Evolutionary conservation across 2,797 vertebrate species (phyloP).

Genomic region (Lagocephalus sceleratus): DNA sequence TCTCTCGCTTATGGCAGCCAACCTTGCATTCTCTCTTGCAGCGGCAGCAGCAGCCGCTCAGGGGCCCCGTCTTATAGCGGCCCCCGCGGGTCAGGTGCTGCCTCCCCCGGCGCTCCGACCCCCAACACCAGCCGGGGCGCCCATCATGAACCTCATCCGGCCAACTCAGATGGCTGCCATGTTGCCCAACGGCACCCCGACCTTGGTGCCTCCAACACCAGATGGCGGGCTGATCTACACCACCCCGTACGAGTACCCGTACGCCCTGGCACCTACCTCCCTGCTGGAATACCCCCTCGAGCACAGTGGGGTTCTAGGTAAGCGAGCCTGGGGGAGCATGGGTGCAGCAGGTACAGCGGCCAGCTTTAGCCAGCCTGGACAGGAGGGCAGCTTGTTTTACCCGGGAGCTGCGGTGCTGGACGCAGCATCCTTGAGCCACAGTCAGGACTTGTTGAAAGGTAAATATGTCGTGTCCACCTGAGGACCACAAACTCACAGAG

Average conservation of each 20-base stretch:
- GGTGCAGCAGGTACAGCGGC: conserved; percentile 57
- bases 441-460: conserved; percentile 84
- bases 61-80: conserved; percentile 79
- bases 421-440: conserved; percentile 72
- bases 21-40: conserved; percentile 87
- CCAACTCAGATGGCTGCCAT: conserved; percentile 81
- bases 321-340: conserved; percentile 77
- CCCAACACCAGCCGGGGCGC: conserved; percentile 71
- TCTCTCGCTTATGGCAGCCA: conserved; percentile 79
- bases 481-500: conserved; percentile 63
- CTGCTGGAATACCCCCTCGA: conserved; percentile 86
- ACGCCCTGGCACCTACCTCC: conserved; percentile 83
- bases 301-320: conserved; percentile 85
- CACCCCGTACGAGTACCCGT: conserved; percentile 82
- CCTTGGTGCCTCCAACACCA: conserved; percentile 78
- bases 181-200: conserved; percentile 80
- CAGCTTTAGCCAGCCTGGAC: conserved; percentile 73
- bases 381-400: conserved; percentile 79
- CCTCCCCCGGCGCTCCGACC: conserved; percentile 71
- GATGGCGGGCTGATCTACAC: conserved; percentile 84
- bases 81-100: conserved; percentile 75
- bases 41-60: conserved; percentile 81
- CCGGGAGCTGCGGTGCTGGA: conserved; percentile 75
- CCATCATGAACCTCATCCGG: conserved; percentile 84
- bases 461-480: conserved; percentile 84